Percentiles rank a stretch among this genome's conserved stretches.
These are phyloP conservation scores for Xestia ashworthii DNA, from an alignment of 2,888 invertebrate genomes.

Conservation along the genomic window DNA sequence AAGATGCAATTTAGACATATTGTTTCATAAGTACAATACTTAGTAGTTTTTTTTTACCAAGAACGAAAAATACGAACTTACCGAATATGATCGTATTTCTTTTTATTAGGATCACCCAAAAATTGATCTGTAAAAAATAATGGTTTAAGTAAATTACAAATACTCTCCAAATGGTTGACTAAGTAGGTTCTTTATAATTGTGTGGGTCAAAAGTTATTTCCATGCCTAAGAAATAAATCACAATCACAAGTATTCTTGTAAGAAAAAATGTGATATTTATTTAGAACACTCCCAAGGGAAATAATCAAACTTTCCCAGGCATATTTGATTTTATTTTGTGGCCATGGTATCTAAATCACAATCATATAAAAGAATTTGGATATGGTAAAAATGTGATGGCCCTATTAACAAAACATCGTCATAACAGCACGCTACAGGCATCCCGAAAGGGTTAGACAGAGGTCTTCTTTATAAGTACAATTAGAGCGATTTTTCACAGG, in stretches of 20 bases:
- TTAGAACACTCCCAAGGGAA: no score
- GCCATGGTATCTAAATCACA: no score
- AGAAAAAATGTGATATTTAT: no score
- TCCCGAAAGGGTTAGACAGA: neutral
- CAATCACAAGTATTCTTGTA: no score
- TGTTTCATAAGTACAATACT: neutral
- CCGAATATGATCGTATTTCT: slow-evolving; percentile 83
- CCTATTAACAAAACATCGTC: neutral
- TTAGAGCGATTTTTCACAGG: no score
- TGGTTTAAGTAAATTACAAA: neutral
- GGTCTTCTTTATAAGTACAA: no score
- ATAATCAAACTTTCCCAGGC: no score
- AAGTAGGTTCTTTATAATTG: neutral
- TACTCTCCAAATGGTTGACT: neutral
- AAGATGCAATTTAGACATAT: neutral
- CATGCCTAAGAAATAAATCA: neutral
- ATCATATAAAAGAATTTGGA: no score
- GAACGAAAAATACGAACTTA: slow-evolving; percentile 62
- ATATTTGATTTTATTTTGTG: no score
- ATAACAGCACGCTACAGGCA: neutral
- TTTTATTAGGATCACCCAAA: slow-evolving; percentile 72
- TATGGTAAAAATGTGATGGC: no score
- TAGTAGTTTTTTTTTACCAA: neutral
- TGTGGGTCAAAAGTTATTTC: neutral
- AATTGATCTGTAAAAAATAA: slow-evolving; percentile 76